Base-by-base conservation (phyloP, 2,113 vertebrate species). In the Festucalex cinctus region DNA sequence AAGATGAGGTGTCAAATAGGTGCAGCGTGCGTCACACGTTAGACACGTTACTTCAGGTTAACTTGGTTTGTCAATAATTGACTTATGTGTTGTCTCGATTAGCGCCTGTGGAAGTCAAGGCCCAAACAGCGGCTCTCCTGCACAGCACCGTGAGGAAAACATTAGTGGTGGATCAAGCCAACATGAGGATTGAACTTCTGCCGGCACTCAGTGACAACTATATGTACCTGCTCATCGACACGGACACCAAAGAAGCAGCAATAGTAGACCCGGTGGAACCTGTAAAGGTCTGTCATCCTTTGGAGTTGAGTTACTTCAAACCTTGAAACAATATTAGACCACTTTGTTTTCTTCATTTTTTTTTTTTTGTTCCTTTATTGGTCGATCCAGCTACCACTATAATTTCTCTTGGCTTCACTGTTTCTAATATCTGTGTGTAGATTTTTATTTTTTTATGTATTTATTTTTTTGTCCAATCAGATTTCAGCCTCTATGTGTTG, bases 161-260 rank as follows among this genome's bases (percentile, higher is more conserved):
- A 0, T 77, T 73, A 67, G 63, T 92, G 0, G 73, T 95, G 74
- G 63, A 83, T 1, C 93, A 95, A 76, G 80, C 72, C 60, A 14
- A 86, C 83, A 99, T 99, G 97, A 97, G 90, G 92, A 75, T 99
- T 9, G 94, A 96, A 81, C 73, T 96, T 0, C 84, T 99, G 7
- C 97, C 97, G 0, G 97, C 97, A 0, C 94, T 99, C 71, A 94
- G 91, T 0, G 97, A 99, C 90, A 99, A 99, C 89, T 99, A 98
- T 90, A 99, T 99, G 97, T 99, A 99, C 86, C 94, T 99, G 6
- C 86, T 99, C 63, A 94, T 98, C 0, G 97, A 99, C 1, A 89
- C 88, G 56, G 94, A 95, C 49, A 92, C 94, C 8, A 92, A 72
- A 75, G 95, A 98, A 78, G 97, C 96, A 0, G 97, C 97, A 4